Conservation (phyloP, 2,888 invertebrate species). For the Limnephilus marmoratus region DNA sequence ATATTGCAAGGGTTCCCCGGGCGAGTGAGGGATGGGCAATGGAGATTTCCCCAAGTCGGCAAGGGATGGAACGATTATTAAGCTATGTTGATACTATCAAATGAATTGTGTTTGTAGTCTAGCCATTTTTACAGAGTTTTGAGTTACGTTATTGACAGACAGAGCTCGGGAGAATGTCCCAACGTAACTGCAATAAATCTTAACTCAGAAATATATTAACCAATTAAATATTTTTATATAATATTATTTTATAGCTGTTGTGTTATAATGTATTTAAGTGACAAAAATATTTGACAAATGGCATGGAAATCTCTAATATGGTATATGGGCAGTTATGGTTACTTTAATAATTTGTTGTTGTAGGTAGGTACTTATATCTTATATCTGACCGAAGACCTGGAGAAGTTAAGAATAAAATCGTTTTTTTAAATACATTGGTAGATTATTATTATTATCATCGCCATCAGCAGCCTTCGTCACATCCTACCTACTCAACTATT, state of each 20-base stretch:
- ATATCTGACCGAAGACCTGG: too few relatives aligned
- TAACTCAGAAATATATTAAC: neutral
- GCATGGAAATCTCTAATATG: too few relatives aligned
- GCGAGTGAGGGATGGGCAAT: slow-evolving; percentile 37
- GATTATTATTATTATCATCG: too few relatives aligned
- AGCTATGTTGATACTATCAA: slow-evolving; percentile 36
- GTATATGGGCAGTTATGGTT: too few relatives aligned
- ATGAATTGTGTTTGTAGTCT: slow-evolving; percentile 36
- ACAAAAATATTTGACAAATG: neutral
- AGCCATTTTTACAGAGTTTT: slow-evolving; percentile 25
- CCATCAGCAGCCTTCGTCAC: too few relatives aligned
- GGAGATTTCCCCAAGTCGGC: neutral
- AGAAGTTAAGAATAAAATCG: too few relatives aligned
- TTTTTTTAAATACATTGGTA: too few relatives aligned
- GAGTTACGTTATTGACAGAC: slow-evolving; percentile 37
- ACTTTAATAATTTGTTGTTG: too few relatives aligned
- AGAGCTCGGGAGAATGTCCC: neutral
- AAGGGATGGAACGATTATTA: slow-evolving; percentile 32
- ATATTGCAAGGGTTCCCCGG: slow-evolving; percentile 49
- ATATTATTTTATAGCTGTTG: neutral
- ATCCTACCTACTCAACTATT: too few relatives aligned
- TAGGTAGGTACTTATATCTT: too few relatives aligned
- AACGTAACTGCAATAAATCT: neutral
- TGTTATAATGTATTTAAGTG: neutral
- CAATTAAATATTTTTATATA: neutral